phyloP scores from a whole-genome alignment of 1,140 invertebrate genomes.

The Rhopalosiphum padi region DNA sequence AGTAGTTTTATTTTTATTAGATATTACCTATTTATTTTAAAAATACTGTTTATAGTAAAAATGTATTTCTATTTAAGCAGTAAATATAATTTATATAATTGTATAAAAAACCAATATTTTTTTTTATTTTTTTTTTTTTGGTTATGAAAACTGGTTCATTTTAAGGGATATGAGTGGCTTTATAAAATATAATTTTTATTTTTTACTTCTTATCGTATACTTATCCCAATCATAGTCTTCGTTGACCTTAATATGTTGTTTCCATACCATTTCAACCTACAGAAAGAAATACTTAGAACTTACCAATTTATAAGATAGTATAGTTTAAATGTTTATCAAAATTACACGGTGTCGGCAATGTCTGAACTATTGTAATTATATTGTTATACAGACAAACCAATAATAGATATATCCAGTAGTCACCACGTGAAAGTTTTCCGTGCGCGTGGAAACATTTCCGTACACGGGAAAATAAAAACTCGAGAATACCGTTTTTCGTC shows the following conservation, averaged over 20 bases:
- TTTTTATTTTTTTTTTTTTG: neutral
- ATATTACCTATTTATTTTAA: neutral
- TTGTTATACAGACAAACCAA: neutral
- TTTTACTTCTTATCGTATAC: neutral
- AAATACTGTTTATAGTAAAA: neutral
- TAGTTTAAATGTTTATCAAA: neutral
- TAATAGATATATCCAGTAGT: constrained; percentile 1
- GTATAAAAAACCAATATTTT: neutral
- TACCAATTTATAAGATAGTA: neutral
- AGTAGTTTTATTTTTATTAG: neutral
- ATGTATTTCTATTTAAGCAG: neutral
- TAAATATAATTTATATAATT: neutral
- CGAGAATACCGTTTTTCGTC: neutral
- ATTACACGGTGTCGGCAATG: neutral
- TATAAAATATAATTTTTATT: neutral
- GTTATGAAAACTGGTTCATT: neutral
- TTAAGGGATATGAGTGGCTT: neutral
- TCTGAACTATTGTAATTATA: neutral
- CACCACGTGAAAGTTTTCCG: neutral
- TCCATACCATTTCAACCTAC: neutral
- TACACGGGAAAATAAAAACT: constrained; percentile 6
- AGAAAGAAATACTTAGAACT: neutral
- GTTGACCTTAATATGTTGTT: neutral
- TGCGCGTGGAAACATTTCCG: neutral
- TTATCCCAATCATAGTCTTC: neutral